Evolutionary conservation across 2,113 vertebrate genomes (phyloP).

Genomic region (Tapirus terrestris): DNA sequence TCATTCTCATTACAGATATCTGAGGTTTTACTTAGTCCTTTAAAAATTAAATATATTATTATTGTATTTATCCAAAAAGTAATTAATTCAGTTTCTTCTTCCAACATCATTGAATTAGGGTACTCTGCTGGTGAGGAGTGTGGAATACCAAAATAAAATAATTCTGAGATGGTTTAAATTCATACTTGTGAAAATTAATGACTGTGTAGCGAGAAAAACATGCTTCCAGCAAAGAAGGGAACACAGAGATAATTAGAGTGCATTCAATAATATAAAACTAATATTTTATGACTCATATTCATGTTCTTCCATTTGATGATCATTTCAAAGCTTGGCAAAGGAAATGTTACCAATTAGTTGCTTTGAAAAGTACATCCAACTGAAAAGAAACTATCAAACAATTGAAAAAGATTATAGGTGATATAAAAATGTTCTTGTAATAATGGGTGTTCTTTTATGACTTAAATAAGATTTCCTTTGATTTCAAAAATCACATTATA

Average conservation of each 20-base stretch:
- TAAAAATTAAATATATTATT: background rate
- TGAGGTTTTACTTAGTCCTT: background rate
- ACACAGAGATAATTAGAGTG: slow-evolving; percentile 73
- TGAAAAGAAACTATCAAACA: slow-evolving; percentile 50
- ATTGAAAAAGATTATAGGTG: background rate
- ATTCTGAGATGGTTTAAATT: slow-evolving; percentile 60
- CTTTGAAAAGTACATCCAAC: slow-evolving; percentile 56
- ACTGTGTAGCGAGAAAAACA: slow-evolving; percentile 64
- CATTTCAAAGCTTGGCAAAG: slow-evolving; percentile 65
- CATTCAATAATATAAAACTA: slow-evolving; percentile 70
- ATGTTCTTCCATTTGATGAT: slow-evolving; percentile 64
- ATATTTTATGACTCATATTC: slow-evolving; percentile 66
- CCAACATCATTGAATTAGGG: slow-evolving; percentile 56
- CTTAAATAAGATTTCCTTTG: background rate
- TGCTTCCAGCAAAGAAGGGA: slow-evolving; percentile 70
- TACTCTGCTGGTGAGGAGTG: slow-evolving; percentile 2
- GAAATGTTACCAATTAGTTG: slow-evolving; percentile 57
- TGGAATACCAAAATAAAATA: slow-evolving; percentile 54
- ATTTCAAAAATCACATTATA: background rate
- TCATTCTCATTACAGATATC: background rate
- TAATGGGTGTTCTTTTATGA: background rate
- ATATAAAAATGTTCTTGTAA: background rate
- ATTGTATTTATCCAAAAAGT: slow-evolving; percentile 13
- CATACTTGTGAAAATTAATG: slow-evolving; percentile 66
- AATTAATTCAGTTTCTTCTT: slow-evolving; percentile 49